These are phyloP conservation scores for Neotoxoptera formosana DNA, from an alignment of 1,140 invertebrate genomes.

Conservation along the genomic window DNA sequence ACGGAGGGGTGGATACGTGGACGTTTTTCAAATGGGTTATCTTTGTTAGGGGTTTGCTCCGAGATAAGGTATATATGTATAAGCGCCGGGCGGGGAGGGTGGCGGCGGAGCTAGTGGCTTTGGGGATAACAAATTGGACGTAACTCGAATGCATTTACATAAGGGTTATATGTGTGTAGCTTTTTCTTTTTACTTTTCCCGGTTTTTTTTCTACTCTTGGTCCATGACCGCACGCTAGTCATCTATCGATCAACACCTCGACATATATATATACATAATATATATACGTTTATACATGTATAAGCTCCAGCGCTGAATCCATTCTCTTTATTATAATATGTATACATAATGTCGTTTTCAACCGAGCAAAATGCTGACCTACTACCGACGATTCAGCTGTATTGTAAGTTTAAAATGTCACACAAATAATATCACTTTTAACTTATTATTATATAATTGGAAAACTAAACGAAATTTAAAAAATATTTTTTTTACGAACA, in stretches of 20 bases:
- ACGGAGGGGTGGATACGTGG: slow-evolving; percentile 53
- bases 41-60: slow-evolving; percentile 57
- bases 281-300: no score
- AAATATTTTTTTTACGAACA: neutral
- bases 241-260: slow-evolving; percentile 48
- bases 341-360: neutral
- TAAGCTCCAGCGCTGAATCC: neutral
- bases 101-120: slow-evolving; percentile 44
- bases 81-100: neutral
- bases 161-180: slow-evolving; percentile 56
- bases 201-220: neutral
- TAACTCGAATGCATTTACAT: slow-evolving; percentile 59
- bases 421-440: neutral
- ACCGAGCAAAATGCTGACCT: neutral
- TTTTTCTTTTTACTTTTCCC: slow-evolving; percentile 39
- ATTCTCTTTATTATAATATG: neutral
- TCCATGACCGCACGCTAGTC: slow-evolving; percentile 45
- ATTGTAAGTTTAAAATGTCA: neutral
- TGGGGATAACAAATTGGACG: slow-evolving; percentile 59
- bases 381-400: neutral
- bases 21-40: slow-evolving; percentile 60
- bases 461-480: no score
- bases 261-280: no score
- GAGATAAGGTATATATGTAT: slow-evolving; percentile 54
- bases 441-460: neutral